phyloP scores from a whole-genome alignment of 2,113 vertebrate species.

The Origma solitaria region DNA sequence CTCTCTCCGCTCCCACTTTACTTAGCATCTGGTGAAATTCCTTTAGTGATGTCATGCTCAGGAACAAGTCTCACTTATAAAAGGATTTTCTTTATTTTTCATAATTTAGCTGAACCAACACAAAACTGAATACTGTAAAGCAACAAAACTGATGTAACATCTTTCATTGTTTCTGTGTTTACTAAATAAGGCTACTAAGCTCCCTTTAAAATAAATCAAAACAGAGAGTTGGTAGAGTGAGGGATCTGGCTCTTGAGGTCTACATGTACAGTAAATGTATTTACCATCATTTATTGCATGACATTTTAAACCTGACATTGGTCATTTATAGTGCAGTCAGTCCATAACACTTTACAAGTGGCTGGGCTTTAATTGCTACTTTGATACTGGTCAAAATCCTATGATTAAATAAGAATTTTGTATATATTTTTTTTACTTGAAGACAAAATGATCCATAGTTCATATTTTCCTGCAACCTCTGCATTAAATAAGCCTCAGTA shows the following conservation, averaged over 20 bases:
- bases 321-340: conserved; percentile 65
- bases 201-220: conserved; percentile 47
- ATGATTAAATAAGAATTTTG: conserved; percentile 52
- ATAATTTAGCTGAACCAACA: conserved; percentile 85
- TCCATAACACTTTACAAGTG: conserved; percentile 57
- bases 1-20: background rate
- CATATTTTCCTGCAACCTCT: background rate
- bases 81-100: conserved; percentile 82
- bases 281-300: conserved; percentile 69
- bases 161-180: conserved; percentile 59
- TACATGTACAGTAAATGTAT: conserved; percentile 46
- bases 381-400: conserved; percentile 57
- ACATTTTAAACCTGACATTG: conserved; percentile 61
- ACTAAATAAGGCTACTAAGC: conserved; percentile 62
- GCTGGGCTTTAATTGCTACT: conserved; percentile 62
- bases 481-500: background rate
- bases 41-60: conserved; percentile 51
- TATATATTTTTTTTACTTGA: conserved; percentile 33
- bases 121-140: conserved; percentile 79
- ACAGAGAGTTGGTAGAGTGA: conserved; percentile 49
- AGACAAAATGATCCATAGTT: conserved; percentile 23
- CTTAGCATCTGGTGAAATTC: background rate
- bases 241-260: conserved; percentile 61
- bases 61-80: conserved; percentile 76
- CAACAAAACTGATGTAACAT: conserved; percentile 73